Evolutionary conservation across 2,888 invertebrate genomes (phyloP), one percentile per base, ranked within the genome.

Genomic region (Drosophila histrio): DNA sequence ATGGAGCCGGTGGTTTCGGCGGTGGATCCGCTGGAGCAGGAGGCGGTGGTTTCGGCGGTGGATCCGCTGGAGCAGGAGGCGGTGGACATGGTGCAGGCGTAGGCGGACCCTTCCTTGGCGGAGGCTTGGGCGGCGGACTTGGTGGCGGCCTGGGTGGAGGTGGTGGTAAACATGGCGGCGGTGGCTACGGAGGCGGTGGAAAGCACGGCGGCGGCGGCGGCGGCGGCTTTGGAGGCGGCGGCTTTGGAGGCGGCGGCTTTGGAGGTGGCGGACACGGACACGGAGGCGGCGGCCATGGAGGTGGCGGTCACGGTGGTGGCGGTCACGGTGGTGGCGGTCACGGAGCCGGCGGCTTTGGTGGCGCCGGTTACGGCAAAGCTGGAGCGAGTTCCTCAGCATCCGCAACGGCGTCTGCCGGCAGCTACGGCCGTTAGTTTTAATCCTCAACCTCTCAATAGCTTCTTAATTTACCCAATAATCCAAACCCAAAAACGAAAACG

Each of bases 351-450:
- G 32, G 32, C 2, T 24, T 19, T 2, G 61, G 61, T 6, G 60
- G 58, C 1, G 19, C n/a, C 8, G 60, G 64, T 13, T 58, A 52
- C 3, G 74, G 79, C 9, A 67, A 64, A 39, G 49, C 71, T n/a
- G 44, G 61, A 24, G 68, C 80, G 24, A 67, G 64, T 32, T 52
- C 85, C 6, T 72, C 77, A 22, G 72, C 80, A 6, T 36, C 73
- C 4, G 47, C 73, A 8, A 13, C 66, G 7, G 26, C 72, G 6
- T 30, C 64, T 3, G 24, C 57, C 2, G 64, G 69, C 34, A n/a
- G 73, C 64, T 30, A 67, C 32, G 44, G 70, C 17, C 43, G 73
- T 69, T 50, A 77, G 47, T 30, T 39, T 34, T 50, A 64, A 36
- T 21, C n/a, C 15, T 7, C 24, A 13, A 36, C 6, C 13, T 34